These are phyloP conservation scores for Ormyrus rosae DNA, from an alignment of 2,888 invertebrate species.

Conservation along the genomic window DNA sequence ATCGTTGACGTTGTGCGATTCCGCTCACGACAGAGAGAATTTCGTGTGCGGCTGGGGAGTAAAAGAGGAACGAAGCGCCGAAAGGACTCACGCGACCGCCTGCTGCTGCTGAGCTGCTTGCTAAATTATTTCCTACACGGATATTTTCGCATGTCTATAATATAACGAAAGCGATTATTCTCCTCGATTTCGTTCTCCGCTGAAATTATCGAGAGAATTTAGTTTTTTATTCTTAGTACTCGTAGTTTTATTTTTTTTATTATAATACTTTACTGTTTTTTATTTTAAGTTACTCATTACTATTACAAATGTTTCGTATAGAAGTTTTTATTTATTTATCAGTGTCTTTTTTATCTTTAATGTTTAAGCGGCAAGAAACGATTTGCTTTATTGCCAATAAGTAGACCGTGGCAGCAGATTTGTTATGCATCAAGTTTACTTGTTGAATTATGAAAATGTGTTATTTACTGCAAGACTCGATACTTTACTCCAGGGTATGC, in stretches of 20 bases:
- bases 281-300: not conserved
- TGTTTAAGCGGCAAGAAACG: not conserved
- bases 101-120: no score
- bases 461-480: not conserved
- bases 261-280: not conserved
- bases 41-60: not conserved
- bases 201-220: not conserved
- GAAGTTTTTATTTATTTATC: not conserved
- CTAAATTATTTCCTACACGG: no score
- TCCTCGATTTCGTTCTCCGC: no score
- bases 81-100: no score
- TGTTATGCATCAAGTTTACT: not conserved
- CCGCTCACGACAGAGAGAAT: not conserved
- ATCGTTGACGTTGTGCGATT: slow-evolving; percentile 23
- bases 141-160: no score
- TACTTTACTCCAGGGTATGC: not conserved
- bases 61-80: not conserved
- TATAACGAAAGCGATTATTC: no score
- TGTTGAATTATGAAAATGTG: not conserved
- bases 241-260: not conserved
- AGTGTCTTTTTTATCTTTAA: not conserved
- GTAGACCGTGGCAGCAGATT: slow-evolving; percentile 5
- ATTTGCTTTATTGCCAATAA: slow-evolving; percentile 1
- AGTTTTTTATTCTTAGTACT: not conserved
- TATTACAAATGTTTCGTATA: not conserved